Evolutionary conservation across 2,888 invertebrate species (phyloP).

Genomic region (Polydrusus tereticollis): DNA sequence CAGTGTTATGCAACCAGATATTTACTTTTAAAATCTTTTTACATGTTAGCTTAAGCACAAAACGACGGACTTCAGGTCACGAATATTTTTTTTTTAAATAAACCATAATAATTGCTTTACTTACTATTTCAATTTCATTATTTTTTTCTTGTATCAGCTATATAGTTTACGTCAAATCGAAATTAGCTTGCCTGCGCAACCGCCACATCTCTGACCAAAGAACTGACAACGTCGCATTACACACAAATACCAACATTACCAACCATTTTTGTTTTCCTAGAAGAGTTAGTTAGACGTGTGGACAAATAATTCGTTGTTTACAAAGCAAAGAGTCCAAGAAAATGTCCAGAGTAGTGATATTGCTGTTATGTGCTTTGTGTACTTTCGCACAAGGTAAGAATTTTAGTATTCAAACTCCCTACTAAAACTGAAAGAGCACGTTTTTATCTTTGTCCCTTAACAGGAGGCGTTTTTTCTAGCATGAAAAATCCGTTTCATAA

Average conservation of each 20-base stretch:
- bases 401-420: not conserved
- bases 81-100: too few species aligned
- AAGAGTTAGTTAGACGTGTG: not conserved
- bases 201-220: not conserved
- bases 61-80: too few species aligned
- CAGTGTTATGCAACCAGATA: too few species aligned
- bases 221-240: constrained; percentile 10
- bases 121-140: too few species aligned
- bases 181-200: not conserved
- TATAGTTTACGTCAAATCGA: too few species aligned
- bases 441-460: constrained; percentile 1
- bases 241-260: too few species aligned
- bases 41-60: too few species aligned
- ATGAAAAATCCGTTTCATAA: not conserved
- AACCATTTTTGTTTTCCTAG: constrained; percentile 9
- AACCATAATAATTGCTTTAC: too few species aligned
- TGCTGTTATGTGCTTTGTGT: not conserved
- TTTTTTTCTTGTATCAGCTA: too few species aligned
- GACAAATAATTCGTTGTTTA: not conserved
- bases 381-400: constrained; percentile 2
- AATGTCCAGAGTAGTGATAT: constrained; percentile 3
- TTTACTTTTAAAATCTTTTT: too few species aligned
- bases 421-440: not conserved
- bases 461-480: constrained; percentile 24
- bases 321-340: not conserved